phyloP scores from a whole-genome alignment of 2,113 vertebrate genomes.

The Platysternon megacephalum region DNA sequence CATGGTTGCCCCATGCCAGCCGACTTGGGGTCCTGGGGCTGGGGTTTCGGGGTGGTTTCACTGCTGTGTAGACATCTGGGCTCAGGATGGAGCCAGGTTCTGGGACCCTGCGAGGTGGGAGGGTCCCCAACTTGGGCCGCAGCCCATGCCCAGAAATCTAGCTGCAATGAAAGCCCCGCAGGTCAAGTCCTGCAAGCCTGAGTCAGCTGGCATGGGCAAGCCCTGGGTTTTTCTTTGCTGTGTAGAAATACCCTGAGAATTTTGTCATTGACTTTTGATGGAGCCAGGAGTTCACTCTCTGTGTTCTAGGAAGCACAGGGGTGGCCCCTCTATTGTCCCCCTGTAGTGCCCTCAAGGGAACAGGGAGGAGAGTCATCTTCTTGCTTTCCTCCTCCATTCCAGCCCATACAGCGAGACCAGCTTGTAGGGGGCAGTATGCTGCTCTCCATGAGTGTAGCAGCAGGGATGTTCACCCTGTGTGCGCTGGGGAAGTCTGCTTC shows the following conservation, averaged over 20 bases:
- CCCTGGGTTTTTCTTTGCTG: too few relatives aligned
- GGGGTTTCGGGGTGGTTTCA: too few relatives aligned
- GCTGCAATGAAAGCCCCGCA: too few relatives aligned
- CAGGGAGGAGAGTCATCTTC: background rate
- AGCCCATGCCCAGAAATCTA: too few relatives aligned
- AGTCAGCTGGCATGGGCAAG: background rate
- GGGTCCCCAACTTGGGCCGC: too few relatives aligned
- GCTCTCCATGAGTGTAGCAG: background rate
- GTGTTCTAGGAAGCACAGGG: background rate
- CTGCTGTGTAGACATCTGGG: too few relatives aligned
- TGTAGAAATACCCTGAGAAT: background rate
- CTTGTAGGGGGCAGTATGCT: background rate
- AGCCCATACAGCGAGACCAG: accelerated
- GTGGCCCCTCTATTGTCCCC: too few relatives aligned
- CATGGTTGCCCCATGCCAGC: too few relatives aligned
- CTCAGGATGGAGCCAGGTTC: too few relatives aligned
- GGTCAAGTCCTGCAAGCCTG: background rate
- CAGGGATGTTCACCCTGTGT: background rate
- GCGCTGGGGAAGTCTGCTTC: accelerated
- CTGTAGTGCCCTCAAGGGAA: too few relatives aligned
- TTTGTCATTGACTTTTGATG: background rate
- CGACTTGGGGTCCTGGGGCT: too few relatives aligned
- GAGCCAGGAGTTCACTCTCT: background rate
- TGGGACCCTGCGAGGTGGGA: background rate
- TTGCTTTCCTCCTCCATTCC: background rate